Percentiles rank a stretch among this genome's conserved stretches.
phyloP scores from a whole-genome alignment of 2,888 invertebrate species.

The Nephrotoma appendiculata region DNA sequence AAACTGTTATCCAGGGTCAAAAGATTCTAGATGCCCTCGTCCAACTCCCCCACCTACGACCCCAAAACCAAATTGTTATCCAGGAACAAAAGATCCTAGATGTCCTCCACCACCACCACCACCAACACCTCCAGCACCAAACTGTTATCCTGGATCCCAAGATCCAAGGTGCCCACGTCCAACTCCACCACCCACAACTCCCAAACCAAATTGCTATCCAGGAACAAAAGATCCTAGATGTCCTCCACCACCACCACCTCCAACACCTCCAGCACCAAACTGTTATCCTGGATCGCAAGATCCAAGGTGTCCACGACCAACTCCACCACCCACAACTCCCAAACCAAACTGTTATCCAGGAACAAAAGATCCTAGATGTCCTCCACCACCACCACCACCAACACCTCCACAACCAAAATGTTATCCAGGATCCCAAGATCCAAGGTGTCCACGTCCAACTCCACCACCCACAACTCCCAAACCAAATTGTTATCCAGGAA shows the following conservation, averaged over 20 bases:
- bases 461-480: conserved; percentile 6
- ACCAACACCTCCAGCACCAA: conserved; percentile 21
- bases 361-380: conserved; percentile 24
- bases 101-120: conserved; percentile 23
- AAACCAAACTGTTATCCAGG: conserved; percentile 27
- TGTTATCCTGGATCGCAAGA: conserved; percentile 25
- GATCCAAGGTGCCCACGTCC: conserved; percentile 29
- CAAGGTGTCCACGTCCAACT: conserved; percentile 16
- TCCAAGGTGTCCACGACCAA: conserved; percentile 31
- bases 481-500: conserved; percentile 7
- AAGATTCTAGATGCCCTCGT: not conserved
- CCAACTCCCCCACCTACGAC: conserved; percentile 11
- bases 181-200: conserved; percentile 12
- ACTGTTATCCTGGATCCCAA: conserved; percentile 34
- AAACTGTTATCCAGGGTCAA: conserved; percentile 19
- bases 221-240: conserved; percentile 22
- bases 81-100: conserved; percentile 26
- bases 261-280: conserved; percentile 15
- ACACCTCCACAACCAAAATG: conserved; percentile 14
- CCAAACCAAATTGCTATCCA: conserved; percentile 20
- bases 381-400: conserved; percentile 21
- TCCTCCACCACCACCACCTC: conserved; percentile 17
- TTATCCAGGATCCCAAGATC: conserved; percentile 16
- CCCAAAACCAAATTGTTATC: conserved; percentile 21
- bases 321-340: conserved; percentile 20